Evolutionary conservation across 2,797 vertebrate species (phyloP).

Genomic region (Sus cebifrons): DNA sequence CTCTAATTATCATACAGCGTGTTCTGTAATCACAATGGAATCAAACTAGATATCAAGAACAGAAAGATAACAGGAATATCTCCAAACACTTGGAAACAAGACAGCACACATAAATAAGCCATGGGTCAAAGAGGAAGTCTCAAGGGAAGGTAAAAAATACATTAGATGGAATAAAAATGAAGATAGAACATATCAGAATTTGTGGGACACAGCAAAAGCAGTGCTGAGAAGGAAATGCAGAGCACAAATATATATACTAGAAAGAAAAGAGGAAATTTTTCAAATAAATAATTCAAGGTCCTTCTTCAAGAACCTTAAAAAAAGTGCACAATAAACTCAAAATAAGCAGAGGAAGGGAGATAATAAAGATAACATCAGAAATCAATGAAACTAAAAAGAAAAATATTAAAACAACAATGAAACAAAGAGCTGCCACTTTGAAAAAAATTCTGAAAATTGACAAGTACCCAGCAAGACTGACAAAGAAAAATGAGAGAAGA

Average conservation of each 20-base stretch:
- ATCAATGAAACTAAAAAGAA: neutral
- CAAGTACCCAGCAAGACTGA: neutral
- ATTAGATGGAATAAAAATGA: neutral
- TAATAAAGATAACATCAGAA: neutral
- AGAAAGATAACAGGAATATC: neutral
- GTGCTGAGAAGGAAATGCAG: neutral
- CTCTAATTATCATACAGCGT: neutral
- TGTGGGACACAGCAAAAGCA: neutral
- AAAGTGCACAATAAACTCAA: neutral
- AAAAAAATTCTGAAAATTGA: constrained; percentile 15
- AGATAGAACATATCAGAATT: neutral
- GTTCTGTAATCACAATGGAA: neutral
- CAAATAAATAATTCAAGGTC: neutral
- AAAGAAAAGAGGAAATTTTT: neutral
- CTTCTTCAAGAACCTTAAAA: neutral
- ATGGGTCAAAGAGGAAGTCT: neutral
- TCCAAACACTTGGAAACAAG: neutral
- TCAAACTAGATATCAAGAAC: neutral
- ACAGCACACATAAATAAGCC: neutral
- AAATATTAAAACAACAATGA: neutral
- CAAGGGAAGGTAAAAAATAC: neutral
- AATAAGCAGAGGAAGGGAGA: neutral
- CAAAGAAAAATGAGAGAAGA: neutral
- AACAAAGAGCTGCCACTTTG: neutral
- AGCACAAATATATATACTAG: neutral